These are phyloP conservation scores for Carcina quercana DNA, from an alignment of 2,888 invertebrate species.

Conservation along the genomic window DNA sequence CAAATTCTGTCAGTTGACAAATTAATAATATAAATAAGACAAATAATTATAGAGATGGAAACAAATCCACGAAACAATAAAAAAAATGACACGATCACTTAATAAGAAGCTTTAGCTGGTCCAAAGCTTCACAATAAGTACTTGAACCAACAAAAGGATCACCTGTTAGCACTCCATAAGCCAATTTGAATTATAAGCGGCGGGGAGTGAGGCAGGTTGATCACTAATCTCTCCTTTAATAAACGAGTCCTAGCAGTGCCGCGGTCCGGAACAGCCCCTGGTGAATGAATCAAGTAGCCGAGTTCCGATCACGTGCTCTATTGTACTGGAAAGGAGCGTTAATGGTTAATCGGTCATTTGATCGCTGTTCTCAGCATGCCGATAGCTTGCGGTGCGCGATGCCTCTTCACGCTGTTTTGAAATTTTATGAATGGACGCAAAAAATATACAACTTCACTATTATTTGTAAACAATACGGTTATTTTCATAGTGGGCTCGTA, in stretches of 20 bases:
- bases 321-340: slow-evolving; percentile 54
- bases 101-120: too few species aligned
- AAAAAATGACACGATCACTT: too few species aligned
- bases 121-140: too few species aligned
- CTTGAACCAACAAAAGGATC: too few species aligned
- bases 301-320: slow-evolving; percentile 53
- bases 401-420: slow-evolving; percentile 43
- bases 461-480: slow-evolving; percentile 40
- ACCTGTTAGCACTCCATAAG: slow-evolving; percentile 8
- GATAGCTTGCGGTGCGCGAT: slow-evolving; percentile 43
- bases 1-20: too few species aligned
- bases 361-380: slow-evolving; percentile 45
- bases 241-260: slow-evolving; percentile 25
- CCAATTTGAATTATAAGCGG: slow-evolving; percentile 14
- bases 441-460: slow-evolving; percentile 44
- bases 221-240: slow-evolving; percentile 27
- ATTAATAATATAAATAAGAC: too few species aligned
- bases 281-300: slow-evolving; percentile 53
- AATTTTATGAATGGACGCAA: slow-evolving; percentile 56
- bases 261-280: slow-evolving; percentile 35
- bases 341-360: slow-evolving; percentile 62
- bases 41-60: too few species aligned
- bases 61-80: too few species aligned
- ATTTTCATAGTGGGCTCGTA: slow-evolving; percentile 18
- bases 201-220: slow-evolving; percentile 19